phyloP scores from a whole-genome alignment of 2,113 vertebrate genomes.

The Perca fluviatilis region DNA sequence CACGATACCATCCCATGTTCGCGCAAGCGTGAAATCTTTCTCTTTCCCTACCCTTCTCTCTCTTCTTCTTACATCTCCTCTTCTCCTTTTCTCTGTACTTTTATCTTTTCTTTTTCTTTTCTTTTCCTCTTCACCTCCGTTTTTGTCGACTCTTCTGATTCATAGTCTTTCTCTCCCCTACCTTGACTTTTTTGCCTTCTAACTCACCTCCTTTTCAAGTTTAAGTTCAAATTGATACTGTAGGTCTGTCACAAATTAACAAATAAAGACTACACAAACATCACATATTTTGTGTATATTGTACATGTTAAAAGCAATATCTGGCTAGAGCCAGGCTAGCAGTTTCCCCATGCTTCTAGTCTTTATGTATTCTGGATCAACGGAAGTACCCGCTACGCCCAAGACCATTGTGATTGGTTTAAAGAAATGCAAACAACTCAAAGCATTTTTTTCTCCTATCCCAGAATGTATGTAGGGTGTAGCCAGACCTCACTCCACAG shows the following conservation, averaged over 20 bases:
- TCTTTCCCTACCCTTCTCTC: too few relatives aligned
- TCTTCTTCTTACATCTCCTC: constrained; percentile 5
- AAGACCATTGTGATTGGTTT: too few relatives aligned
- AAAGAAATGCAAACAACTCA: too few relatives aligned
- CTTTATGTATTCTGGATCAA: too few relatives aligned
- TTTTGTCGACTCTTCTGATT: not conserved
- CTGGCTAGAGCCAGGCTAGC: too few relatives aligned
- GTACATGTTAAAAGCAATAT: not conserved
- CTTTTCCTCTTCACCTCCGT: not conserved
- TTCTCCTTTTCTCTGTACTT: constrained; percentile 9
- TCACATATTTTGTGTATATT: not conserved
- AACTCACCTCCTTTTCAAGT: not conserved
- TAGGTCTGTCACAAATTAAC: not conserved
- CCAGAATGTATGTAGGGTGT: too few relatives aligned
- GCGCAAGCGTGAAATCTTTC: too few relatives aligned
- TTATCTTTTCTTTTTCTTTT: not conserved
- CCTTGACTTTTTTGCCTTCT: not conserved
- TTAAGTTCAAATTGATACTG: not conserved
- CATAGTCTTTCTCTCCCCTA: not conserved
- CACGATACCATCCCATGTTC: too few relatives aligned
- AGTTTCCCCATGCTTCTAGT: too few relatives aligned
- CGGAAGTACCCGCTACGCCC: too few relatives aligned
- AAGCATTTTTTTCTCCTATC: too few relatives aligned
- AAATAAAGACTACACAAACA: not conserved
- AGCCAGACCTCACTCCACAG: too few relatives aligned